These are phyloP conservation scores for Lycia hirtaria DNA, from an alignment of 2,888 invertebrate genomes.

Conservation along the genomic window DNA sequence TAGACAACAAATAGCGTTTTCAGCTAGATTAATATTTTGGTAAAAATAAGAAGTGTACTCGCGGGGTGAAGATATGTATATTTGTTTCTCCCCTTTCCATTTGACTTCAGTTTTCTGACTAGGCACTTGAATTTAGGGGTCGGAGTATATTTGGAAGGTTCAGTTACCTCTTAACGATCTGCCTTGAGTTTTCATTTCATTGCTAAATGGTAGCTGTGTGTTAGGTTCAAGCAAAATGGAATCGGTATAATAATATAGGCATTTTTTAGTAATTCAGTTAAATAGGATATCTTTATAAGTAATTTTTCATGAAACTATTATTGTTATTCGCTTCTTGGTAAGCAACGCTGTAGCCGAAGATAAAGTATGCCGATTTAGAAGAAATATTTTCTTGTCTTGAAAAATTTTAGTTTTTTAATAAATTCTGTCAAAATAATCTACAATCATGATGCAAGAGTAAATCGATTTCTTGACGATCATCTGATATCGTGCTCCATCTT, in stretches of 20 bases:
- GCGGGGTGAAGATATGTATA: slow-evolving; percentile 9
- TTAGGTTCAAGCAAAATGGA: slow-evolving; percentile 13
- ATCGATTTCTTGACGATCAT: no score
- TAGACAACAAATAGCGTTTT: no score
- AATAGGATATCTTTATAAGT: no score
- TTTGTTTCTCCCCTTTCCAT: slow-evolving; percentile 31
- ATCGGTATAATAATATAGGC: slow-evolving; percentile 7
- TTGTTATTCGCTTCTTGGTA: no score
- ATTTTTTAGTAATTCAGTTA: neutral
- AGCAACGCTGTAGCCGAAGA: no score
- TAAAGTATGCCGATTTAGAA: no score
- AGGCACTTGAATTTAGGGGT: slow-evolving; percentile 40
- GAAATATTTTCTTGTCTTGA: no score
- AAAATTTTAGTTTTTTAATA: no score
- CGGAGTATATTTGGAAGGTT: slow-evolving; percentile 39
- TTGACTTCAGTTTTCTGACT: slow-evolving; percentile 38
- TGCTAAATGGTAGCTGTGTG: slow-evolving; percentile 16
- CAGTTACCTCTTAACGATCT: slow-evolving; percentile 40
- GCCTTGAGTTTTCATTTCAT: slow-evolving; percentile 37
- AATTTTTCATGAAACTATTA: no score
- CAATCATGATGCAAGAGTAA: no score
- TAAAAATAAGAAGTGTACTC: neutral
- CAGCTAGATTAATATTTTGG: neutral
- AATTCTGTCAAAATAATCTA: no score
- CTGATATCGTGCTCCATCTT: no score